A percentile compares a stretch with the other conserved stretches of the same genome.
phyloP scores from a whole-genome alignment of 2,888 invertebrate species.

The Rosalia funebris region DNA sequence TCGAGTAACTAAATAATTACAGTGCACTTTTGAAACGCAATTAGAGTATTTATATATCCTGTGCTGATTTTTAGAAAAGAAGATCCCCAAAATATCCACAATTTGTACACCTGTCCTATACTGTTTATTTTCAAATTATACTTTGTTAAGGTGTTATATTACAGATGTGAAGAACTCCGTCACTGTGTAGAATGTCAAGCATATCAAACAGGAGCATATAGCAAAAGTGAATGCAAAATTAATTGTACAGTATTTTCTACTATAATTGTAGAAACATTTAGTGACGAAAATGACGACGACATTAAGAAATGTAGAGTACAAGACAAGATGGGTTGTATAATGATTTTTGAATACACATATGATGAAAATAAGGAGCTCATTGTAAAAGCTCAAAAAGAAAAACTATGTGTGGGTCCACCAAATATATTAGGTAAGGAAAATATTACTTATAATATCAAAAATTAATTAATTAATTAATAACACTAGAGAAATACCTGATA shows the following conservation, averaged over 20 bases:
- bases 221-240: constrained; percentile 50
- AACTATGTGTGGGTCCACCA: constrained; percentile 62
- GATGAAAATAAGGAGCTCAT: constrained; percentile 56
- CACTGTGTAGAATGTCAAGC: constrained; percentile 77
- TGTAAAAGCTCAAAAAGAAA: constrained; percentile 64
- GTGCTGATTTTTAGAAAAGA: no score
- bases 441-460: not conserved
- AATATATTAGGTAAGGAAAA: constrained; percentile 61
- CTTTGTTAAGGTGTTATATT: no score
- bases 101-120: no score
- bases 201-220: constrained; percentile 62
- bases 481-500: no score
- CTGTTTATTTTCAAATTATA: no score
- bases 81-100: no score
- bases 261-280: constrained; percentile 57
- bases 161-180: constrained; percentile 73
- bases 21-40: no score
- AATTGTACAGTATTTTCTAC: constrained; percentile 56
- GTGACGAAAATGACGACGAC: constrained; percentile 50
- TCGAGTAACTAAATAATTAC: no score
- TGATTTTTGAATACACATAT: constrained; percentile 64
- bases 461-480: no score
- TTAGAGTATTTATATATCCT: no score
- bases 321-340: constrained; percentile 63
- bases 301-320: constrained; percentile 62